Percentiles rank a stretch among this genome's conserved stretches.
Evolutionary conservation across 2,888 invertebrate species (phyloP).

Genomic region (Pollenia amentaria): DNA sequence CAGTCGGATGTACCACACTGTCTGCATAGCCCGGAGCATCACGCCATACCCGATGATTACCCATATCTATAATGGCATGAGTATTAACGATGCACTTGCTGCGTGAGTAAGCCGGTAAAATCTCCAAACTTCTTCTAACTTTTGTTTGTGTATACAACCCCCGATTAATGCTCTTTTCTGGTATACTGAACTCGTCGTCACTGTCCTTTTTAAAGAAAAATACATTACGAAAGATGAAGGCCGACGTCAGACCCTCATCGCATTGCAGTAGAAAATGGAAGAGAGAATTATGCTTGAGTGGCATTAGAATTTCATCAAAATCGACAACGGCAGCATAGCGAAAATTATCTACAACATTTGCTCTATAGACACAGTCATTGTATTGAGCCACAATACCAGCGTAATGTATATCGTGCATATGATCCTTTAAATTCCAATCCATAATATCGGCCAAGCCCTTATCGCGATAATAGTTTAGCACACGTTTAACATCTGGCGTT

Average conservation of each 20-base stretch:
- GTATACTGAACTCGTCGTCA: constrained; percentile 82
- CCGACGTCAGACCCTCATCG: constrained; percentile 82
- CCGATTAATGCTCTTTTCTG: constrained; percentile 79
- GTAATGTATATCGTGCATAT: constrained; percentile 83
- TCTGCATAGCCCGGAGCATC: constrained; percentile 79
- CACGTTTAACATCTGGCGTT: constrained; percentile 80
- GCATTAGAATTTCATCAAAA: constrained; percentile 94
- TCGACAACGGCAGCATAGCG: constrained; percentile 93
- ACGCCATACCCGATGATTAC: constrained; percentile 91
- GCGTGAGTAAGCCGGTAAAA: constrained; percentile 89
- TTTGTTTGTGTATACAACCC: constrained; percentile 84
- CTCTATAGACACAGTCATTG: constrained; percentile 95
- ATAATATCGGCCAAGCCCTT: constrained; percentile 82
- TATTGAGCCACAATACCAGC: constrained; percentile 95
- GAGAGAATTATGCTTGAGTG: constrained; percentile 90
- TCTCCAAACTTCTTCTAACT: constrained; percentile 80
- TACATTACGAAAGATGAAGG: constrained; percentile 85
- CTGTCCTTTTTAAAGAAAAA: constrained; percentile 85
- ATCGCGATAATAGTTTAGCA: constrained; percentile 82
- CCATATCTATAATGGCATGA: constrained; percentile 93
- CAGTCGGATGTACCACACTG: constrained; percentile 79
- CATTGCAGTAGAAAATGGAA: constrained; percentile 83
- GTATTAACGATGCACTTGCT: constrained; percentile 95
- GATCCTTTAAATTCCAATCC: constrained; percentile 83
- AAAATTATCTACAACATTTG: constrained; percentile 89